phyloP scores from a whole-genome alignment of 2,797 vertebrate genomes.

The Nyctalus aviator region DNA sequence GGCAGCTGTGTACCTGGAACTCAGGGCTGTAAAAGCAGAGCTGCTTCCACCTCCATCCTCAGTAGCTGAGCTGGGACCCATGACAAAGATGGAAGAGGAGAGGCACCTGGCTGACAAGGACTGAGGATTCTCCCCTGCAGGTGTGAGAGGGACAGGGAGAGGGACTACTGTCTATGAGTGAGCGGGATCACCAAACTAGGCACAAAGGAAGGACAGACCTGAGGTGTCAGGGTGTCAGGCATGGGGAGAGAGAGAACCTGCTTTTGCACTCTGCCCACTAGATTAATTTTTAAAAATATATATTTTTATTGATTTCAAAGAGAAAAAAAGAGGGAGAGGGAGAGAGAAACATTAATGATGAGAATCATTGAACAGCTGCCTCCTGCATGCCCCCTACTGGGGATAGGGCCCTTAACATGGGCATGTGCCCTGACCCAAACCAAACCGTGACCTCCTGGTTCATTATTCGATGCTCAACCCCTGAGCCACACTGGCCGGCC shows the following conservation, averaged over 20 bases:
- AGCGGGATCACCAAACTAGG: neutral
- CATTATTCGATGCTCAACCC: too few species aligned
- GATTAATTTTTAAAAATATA: too few species aligned
- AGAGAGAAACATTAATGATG: too few species aligned
- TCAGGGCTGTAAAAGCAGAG: neutral
- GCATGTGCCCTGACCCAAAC: too few species aligned
- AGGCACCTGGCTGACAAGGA: rapidly evolving
- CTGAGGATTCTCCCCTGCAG: neutral
- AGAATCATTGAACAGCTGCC: too few species aligned
- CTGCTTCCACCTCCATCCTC: neutral
- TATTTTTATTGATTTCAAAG: too few species aligned
- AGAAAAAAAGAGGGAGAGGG: too few species aligned
- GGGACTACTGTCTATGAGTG: rapidly evolving
- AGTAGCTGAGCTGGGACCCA: neutral
- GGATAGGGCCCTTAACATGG: too few species aligned
- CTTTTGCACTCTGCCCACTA: neutral
- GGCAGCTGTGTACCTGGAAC: neutral
- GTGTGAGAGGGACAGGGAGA: neutral
- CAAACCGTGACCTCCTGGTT: too few species aligned
- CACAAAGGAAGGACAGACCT: too few species aligned
- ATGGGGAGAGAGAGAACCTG: neutral
- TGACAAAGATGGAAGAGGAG: neutral
- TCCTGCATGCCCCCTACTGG: too few species aligned
- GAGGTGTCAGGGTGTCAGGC: neutral
- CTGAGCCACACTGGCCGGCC: too few species aligned